Base-by-base conservation (phyloP, 53 echinoderm and acorn worm species). In the Apostichopus leukothele region DNA sequence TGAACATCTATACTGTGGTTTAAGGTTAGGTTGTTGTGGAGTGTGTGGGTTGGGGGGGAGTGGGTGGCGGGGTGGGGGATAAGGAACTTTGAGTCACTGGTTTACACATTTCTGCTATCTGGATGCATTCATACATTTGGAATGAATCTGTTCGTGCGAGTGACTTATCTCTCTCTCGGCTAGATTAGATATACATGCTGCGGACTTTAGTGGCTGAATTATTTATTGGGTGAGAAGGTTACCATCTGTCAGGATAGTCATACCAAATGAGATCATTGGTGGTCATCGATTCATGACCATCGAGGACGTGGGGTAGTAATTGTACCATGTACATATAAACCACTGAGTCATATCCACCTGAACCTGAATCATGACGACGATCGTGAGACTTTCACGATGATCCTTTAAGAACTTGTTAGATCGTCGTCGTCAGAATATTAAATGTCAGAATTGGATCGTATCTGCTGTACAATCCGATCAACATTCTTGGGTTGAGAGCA, bases 161-260 rank as follows among this genome's bases (percentile, higher is more conserved):
- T 63, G 63, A 63, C 63, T 63, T 63, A 63, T 13, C 16, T 16
- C 39, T 39, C 39, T 39, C 63, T 13, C 11, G 63, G 63, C 11
- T 63, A 63, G 14, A 6, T 63, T 63, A 9, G 63, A 7, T 39
- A 7, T 13, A 63, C 12, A 63, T 63, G 63, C 63, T 63, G 4
- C 11, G 63, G 79, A 79, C 51, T 79, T 79, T 51, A 11, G n/a
- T 9, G 6, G 16, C 19, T 79, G 79, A 79, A 79, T 79, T 79
- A 79, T 79, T 79, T 50, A 79, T 79, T 8, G 51, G 18, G 53
- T 79, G 79, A 51, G 52, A 79, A 79, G 79, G 79, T 79, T 79
- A 53, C 79, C 79, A 79, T 79, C 53, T 79, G 79, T 79, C 79
- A 79, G 11, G 53, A 18, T 50, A 53, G 79, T 79, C 79, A 79